Conservation (phyloP, 2,113 vertebrate species). For the Phyllostomus discolor region DNA sequence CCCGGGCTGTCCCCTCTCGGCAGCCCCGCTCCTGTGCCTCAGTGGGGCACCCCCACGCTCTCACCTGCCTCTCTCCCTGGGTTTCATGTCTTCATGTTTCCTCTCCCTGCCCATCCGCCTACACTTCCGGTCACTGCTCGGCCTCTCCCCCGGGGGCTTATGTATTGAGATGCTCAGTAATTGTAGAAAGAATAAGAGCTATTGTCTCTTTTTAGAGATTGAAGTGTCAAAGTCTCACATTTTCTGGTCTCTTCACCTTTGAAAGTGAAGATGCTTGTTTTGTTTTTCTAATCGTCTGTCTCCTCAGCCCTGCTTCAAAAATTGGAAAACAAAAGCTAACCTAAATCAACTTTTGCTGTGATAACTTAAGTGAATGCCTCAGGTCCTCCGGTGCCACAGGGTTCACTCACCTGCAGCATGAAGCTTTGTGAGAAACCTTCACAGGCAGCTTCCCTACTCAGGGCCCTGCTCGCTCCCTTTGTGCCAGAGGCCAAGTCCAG, state of each 20-base stretch:
- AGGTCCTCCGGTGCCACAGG: neutral
- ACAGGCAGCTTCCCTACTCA: fast-evolving
- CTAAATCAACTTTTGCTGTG: neutral
- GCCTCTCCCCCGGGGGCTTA: neutral
- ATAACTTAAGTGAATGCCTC: neutral
- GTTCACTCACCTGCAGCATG: neutral
- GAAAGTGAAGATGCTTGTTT: neutral
- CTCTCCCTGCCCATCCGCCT: neutral
- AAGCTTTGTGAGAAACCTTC: neutral
- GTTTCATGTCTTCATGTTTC: neutral
- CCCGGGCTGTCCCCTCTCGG: neutral
- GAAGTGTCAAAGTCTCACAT: neutral
- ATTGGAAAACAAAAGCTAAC: neutral
- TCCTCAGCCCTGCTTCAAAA: neutral
- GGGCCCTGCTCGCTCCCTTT: too few relatives aligned
- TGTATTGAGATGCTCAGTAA: neutral
- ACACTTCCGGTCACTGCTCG: neutral
- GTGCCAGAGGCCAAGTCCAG: neutral
- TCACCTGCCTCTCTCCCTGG: neutral
- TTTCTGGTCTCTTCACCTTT: neutral
- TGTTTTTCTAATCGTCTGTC: neutral
- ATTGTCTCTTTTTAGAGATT: neutral
- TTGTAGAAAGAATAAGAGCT: neutral
- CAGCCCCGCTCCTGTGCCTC: neutral
- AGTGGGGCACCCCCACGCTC: fast-evolving